phyloP scores from a whole-genome alignment of 1,140 invertebrate species.

The Formica exsecta region DNA sequence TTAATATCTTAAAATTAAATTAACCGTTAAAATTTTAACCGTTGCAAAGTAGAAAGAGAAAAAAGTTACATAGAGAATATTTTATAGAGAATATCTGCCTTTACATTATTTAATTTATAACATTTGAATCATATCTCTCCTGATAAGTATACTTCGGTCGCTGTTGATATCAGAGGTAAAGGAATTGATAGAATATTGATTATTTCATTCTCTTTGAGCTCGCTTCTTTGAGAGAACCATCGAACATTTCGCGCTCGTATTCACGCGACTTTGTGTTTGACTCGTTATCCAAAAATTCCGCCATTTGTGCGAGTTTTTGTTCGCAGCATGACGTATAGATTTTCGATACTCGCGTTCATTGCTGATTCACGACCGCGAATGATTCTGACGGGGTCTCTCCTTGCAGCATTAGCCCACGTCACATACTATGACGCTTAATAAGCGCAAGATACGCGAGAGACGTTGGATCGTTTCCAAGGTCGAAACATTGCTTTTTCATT shows the following conservation, averaged over 20 bases:
- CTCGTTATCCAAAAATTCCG: constrained; percentile 54
- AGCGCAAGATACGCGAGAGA: constrained; percentile 2
- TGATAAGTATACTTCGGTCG: background rate
- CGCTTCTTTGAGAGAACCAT: background rate
- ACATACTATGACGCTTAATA: constrained; percentile 42
- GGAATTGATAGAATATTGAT: background rate
- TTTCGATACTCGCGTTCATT: constrained; percentile 64
- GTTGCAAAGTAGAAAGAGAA: background rate
- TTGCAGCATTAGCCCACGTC: constrained; percentile 13
- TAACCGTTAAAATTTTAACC: background rate
- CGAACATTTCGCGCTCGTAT: background rate
- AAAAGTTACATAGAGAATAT: background rate
- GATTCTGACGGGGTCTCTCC: constrained; percentile 3
- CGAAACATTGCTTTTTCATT: constrained; percentile 16
- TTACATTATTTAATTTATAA: background rate
- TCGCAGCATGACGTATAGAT: constrained; percentile 49
- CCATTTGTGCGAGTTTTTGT: constrained; percentile 6
- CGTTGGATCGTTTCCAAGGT: background rate
- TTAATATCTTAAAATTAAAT: background rate
- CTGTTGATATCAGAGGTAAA: background rate
- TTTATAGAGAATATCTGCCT: background rate
- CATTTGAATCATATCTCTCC: background rate
- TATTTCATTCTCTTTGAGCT: background rate
- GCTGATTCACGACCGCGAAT: constrained; percentile 49
- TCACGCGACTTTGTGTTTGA: constrained; percentile 18